A percentile compares a stretch with the other conserved stretches of the same genome.
These are phyloP conservation scores for Eumaeus atala DNA, from an alignment of 1,140 invertebrate species.

Conservation along the genomic window DNA sequence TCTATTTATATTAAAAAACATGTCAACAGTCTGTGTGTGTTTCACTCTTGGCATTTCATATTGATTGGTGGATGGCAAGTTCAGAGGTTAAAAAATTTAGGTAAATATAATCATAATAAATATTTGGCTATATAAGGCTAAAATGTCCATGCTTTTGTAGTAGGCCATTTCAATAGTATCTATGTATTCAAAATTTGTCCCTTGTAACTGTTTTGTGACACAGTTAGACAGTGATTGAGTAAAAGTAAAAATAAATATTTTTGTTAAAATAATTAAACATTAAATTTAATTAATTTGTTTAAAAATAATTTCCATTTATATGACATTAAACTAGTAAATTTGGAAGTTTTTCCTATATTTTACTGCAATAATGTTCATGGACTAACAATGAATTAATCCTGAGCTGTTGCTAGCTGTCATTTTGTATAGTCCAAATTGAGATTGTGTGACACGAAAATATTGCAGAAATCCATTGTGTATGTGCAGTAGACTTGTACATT, in stretches of 20 bases:
- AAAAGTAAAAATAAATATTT: neutral
- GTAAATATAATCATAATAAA: neutral
- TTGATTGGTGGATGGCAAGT: conserved; percentile 45
- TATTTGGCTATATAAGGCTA: conserved; percentile 1
- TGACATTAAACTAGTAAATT: no score
- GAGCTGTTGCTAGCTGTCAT: no score
- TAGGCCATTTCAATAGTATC: conserved; percentile 1
- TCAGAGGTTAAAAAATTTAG: conserved; percentile 38
- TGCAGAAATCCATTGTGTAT: no score
- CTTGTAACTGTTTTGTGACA: conserved; percentile 3
- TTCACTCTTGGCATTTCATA: conserved; percentile 58
- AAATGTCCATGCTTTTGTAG: conserved; percentile 2
- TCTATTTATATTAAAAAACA: conserved; percentile 37
- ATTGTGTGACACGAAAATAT: no score
- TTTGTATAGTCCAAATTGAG: no score
- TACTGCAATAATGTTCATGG: no score
- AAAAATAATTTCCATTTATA: no score
- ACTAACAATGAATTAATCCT: no score
- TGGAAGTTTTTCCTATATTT: no score
- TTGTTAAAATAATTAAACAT: neutral
- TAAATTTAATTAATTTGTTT: no score
- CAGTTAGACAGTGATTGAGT: conserved; percentile 9
- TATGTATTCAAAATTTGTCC: conserved; percentile 7
- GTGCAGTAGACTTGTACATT: no score
- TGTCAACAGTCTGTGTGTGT: conserved; percentile 52